These are phyloP conservation scores for Saccostrea echinata DNA, from an alignment of 1,140 invertebrate genomes.

Conservation along the genomic window DNA sequence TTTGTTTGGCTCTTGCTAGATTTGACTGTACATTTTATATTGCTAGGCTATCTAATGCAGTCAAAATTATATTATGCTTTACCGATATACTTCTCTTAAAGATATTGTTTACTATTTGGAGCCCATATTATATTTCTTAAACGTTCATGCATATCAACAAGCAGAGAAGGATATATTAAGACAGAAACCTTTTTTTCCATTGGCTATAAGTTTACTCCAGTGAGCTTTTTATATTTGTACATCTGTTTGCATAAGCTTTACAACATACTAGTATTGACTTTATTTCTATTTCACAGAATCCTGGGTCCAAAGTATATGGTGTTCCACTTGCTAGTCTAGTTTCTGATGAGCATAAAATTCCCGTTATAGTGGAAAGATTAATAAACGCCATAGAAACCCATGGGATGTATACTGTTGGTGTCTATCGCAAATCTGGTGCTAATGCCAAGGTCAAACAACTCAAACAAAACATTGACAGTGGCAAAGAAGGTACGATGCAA, in stretches of 20 bases:
- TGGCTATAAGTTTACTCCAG: no score
- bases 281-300: conserved; percentile 22
- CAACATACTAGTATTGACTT: no score
- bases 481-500: conserved; percentile 61
- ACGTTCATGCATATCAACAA: background rate
- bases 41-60: background rate
- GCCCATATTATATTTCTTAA: background rate
- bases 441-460: conserved; percentile 79
- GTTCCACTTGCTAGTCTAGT: conserved; percentile 86
- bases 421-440: conserved; percentile 95
- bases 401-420: conserved; percentile 94
- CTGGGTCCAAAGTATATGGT: conserved; percentile 85
- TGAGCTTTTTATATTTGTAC: no score
- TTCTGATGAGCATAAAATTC: conserved; percentile 88
- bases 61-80: background rate
- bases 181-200: no score
- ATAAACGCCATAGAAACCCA: conserved; percentile 94
- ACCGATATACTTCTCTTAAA: background rate
- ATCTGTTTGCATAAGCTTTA: no score
- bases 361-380: conserved; percentile 91
- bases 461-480: conserved; percentile 75
- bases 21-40: background rate
- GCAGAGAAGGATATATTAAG: background rate
- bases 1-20: background rate
- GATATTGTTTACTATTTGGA: background rate